Evolutionary conservation across 1,140 invertebrate species (phyloP).

Genomic region (Drosophila sucinea): DNA sequence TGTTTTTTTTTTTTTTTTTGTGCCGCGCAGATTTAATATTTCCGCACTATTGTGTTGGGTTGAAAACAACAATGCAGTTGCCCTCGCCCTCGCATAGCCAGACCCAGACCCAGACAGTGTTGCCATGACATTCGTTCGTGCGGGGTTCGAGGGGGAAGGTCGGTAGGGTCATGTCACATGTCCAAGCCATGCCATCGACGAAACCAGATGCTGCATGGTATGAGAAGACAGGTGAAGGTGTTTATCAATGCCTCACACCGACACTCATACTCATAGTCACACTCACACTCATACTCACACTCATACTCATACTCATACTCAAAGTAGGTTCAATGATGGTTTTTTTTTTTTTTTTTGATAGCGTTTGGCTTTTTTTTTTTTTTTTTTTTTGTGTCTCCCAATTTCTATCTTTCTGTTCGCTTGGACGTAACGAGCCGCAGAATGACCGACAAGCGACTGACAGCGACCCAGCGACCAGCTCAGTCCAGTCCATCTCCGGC

Average conservation of each 20-base stretch:
- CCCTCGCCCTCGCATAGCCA: not conserved
- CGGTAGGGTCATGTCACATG: constrained; percentile 44
- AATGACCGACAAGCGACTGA: constrained; percentile 64
- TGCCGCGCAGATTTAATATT: constrained; percentile 59
- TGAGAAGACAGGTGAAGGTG: constrained; percentile 22
- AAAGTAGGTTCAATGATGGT: constrained; percentile 35
- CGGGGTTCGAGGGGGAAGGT: not conserved
- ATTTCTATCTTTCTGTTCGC: constrained; percentile 51
- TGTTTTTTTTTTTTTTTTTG: constrained; percentile 1
- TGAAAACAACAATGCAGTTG: constrained; percentile 6
- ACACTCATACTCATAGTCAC: not conserved
- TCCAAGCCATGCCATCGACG: constrained; percentile 39
- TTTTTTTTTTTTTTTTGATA: constrained; percentile 61
- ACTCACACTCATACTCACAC: no score
- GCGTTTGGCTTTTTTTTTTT: constrained; percentile 54
- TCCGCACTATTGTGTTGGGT: constrained; percentile 50
- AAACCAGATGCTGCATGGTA: constrained; percentile 13
- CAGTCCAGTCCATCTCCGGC: not conserved
- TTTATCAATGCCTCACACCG: constrained; percentile 1
- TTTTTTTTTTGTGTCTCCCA: not conserved
- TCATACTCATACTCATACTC: no score
- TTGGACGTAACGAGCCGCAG: constrained; percentile 54
- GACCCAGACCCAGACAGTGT: constrained; percentile 1
- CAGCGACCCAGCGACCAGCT: constrained; percentile 20
- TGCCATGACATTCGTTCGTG: constrained; percentile 41